Conservation (phyloP, 2,113 vertebrate genomes). For the Perccottus glenii region DNA sequence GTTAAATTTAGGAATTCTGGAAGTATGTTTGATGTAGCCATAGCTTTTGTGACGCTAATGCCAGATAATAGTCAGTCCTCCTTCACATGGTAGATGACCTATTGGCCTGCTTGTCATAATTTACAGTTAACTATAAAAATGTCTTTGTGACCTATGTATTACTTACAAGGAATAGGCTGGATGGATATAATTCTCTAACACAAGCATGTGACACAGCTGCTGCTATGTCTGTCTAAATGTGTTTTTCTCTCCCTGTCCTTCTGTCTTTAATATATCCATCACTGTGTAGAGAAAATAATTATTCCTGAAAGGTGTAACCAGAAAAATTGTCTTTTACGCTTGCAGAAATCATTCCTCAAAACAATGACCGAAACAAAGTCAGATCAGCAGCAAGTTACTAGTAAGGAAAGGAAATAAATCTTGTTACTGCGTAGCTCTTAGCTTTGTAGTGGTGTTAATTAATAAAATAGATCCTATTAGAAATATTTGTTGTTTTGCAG, state of each 20-base stretch:
- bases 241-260: conserved; percentile 39
- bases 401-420: conserved; percentile 55
- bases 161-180: no score
- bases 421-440: conserved; percentile 43
- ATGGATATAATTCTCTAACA: no score
- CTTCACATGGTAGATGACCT: no score
- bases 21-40: no score
- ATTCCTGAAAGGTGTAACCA: conserved; percentile 67
- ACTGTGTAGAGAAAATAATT: conserved; percentile 58
- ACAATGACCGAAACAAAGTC: conserved; percentile 62
- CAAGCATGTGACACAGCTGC: background rate
- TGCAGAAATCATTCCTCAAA: conserved; percentile 57
- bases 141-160: no score
- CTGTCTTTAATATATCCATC: conserved; percentile 66
- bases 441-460: conserved; percentile 58
- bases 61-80: no score
- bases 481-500: conserved; percentile 16
- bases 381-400: conserved; percentile 69
- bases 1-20: background rate
- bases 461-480: conserved; percentile 42
- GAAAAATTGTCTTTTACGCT: conserved; percentile 61
- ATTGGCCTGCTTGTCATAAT: no score
- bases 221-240: background rate
- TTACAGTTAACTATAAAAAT: no score
- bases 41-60: no score